Evolutionary conservation across 92 coral and sea anemone species (phyloP).

Genomic region (Bergia sp.): DNA sequence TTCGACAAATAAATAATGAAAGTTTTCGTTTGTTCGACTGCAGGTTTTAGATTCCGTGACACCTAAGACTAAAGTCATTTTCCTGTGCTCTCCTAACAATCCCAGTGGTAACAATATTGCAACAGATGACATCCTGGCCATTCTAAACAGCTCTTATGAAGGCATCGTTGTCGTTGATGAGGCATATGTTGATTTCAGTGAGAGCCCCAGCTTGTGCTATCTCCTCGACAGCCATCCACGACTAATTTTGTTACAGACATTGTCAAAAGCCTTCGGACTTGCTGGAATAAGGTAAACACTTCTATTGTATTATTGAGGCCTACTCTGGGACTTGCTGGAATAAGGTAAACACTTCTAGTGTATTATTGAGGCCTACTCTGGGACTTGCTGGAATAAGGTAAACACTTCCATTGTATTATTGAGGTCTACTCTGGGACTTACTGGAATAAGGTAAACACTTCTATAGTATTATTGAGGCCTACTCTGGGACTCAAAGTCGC

Average conservation of each 20-base stretch:
- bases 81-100: conserved; percentile 49
- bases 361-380: no score
- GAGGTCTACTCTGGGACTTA: no score
- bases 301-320: no score
- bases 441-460: no score
- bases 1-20: background rate
- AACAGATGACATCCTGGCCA: conserved; percentile 25
- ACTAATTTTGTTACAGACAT: conserved; percentile 41
- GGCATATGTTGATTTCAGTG: conserved; percentile 42
- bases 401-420: no score
- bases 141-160: conserved; percentile 9
- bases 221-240: conserved; percentile 35
- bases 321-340: no score
- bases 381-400: no score
- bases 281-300: conserved; percentile 36
- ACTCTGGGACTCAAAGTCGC: no score
- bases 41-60: conserved; percentile 44
- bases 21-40: no score
- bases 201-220: conserved; percentile 28
- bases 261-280: conserved; percentile 46
- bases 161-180: conserved; percentile 41
- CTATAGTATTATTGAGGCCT: no score
- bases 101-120: conserved; percentile 38
- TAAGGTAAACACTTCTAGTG: no score
- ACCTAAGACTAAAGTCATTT: conserved; percentile 40